These are phyloP conservation scores for Piezodorus guildinii DNA, from an alignment of 1,140 invertebrate genomes.

Conservation along the genomic window DNA sequence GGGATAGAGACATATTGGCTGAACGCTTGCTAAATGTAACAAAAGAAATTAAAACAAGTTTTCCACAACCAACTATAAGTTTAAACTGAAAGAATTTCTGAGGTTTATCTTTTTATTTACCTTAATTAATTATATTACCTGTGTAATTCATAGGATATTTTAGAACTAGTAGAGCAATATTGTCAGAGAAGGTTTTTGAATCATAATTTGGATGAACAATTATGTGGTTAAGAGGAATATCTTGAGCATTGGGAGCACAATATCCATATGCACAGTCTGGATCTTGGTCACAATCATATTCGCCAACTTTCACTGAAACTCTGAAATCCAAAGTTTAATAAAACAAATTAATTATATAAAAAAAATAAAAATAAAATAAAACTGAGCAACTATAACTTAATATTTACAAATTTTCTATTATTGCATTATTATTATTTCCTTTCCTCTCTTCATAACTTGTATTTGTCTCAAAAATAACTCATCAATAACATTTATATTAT, in stretches of 20 bases:
- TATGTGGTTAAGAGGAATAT: constrained; percentile 50
- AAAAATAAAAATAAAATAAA: no score
- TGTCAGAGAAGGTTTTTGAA: constrained; percentile 51
- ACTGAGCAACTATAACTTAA: no score
- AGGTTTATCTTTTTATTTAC: not conserved
- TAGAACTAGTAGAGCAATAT: constrained; percentile 52
- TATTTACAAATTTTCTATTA: no score
- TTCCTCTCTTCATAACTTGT: not conserved
- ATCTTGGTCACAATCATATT: constrained; percentile 46
- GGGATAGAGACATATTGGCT: constrained; percentile 37
- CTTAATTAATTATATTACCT: constrained; percentile 38
- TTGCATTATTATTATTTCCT: no score
- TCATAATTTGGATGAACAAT: constrained; percentile 56
- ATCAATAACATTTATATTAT: not conserved
- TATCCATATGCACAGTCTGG: constrained; percentile 54
- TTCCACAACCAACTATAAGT: not conserved
- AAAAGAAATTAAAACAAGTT: no score
- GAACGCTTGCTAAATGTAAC: constrained; percentile 37
- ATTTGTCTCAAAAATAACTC: not conserved
- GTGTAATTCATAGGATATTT: constrained; percentile 52
- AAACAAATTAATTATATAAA: no score
- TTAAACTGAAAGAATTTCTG: not conserved
- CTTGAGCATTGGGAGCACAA: constrained; percentile 49
- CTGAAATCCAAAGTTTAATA: constrained; percentile 30
- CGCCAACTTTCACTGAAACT: constrained; percentile 49